phyloP scores from a whole-genome alignment of 2,113 vertebrate genomes.

The Naja naja region DNA sequence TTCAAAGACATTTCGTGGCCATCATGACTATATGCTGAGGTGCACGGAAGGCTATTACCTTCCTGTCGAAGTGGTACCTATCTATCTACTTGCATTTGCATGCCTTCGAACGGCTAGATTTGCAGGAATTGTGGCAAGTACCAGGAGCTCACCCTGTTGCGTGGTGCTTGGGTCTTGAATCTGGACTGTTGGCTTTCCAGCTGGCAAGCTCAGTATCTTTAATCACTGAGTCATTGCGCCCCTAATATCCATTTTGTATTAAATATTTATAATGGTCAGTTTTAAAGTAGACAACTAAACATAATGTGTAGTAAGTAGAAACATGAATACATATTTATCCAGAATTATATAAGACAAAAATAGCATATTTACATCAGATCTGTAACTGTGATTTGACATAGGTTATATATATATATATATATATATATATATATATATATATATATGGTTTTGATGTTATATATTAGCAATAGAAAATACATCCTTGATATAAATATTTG shows the following conservation, averaged over 20 bases:
- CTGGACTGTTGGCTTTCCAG: background rate
- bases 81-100: background rate
- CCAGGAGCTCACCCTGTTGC: background rate
- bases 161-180: background rate
- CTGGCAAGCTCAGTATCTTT: background rate
- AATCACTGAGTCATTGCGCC: background rate
- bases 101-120: background rate
- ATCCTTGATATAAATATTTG: background rate
- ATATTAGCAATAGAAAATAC: background rate
- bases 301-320: background rate
- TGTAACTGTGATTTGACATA: background rate
- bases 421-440: no score
- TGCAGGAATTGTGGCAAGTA: background rate
- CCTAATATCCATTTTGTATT: background rate
- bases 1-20: background rate
- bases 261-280: background rate
- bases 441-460: background rate
- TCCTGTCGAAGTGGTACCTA: background rate
- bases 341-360: background rate
- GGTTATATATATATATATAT: no score
- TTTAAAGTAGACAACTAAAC: background rate
- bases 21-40: background rate
- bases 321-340: background rate
- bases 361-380: background rate
- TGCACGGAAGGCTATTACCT: background rate